These are phyloP conservation scores for Ichneumoninae sp. DNA, from an alignment of 2,888 invertebrate species.

Conservation along the genomic window DNA sequence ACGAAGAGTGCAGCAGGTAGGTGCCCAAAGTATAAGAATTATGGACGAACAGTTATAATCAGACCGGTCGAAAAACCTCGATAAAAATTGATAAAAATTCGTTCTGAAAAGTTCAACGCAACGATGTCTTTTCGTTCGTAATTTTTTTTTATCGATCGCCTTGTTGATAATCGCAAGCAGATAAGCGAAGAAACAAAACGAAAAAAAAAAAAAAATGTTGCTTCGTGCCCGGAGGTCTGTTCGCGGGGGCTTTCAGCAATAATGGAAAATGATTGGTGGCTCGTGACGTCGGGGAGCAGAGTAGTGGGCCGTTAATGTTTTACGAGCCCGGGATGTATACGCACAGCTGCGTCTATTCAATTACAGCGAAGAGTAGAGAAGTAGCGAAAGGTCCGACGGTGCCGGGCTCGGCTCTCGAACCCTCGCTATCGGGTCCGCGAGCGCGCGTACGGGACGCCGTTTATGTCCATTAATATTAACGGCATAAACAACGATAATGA, in stretches of 20 bases:
- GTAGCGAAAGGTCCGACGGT: constrained; percentile 14
- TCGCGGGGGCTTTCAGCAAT: constrained; percentile 65
- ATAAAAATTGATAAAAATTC: neutral
- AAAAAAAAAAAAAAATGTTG: constrained; percentile 68
- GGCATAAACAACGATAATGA: constrained; percentile 79
- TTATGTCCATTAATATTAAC: constrained; percentile 80
- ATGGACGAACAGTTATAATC: neutral
- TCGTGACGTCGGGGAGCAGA: constrained; percentile 56
- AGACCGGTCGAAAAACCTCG: neutral
- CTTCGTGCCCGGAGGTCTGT: constrained; percentile 42
- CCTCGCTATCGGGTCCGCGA: constrained; percentile 17
- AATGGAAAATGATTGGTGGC: constrained; percentile 75
- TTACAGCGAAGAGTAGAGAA: constrained; percentile 72
- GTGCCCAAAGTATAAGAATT: neutral
- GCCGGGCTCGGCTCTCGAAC: neutral
- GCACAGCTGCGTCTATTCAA: constrained; percentile 80
- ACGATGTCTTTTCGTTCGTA: neutral
- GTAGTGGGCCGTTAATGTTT: constrained; percentile 78
- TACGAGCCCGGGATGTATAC: constrained; percentile 75
- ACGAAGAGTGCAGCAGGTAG: constrained; percentile 3
- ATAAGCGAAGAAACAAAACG: constrained; percentile 64
- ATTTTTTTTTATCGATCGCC: neutral
- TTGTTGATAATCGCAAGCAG: constrained; percentile 5
- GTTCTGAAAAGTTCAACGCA: neutral
- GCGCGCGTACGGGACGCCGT: constrained; percentile 61